Conservation (phyloP, 2,113 vertebrate genomes). For the Acrocephalus arundinaceus region DNA sequence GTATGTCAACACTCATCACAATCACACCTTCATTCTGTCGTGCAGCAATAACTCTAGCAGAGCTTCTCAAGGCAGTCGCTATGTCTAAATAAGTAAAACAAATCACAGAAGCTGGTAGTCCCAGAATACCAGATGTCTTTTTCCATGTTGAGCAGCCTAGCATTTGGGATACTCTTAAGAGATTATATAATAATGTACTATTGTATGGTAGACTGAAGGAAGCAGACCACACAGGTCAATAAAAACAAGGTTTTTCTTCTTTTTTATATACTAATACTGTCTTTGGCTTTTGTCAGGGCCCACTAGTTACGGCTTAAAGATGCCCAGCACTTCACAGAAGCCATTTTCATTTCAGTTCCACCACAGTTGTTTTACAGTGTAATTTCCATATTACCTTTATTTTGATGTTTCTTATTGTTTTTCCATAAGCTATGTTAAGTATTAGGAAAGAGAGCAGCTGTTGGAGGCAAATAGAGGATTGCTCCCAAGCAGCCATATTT, state of each 20-base stretch:
- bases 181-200: neutral
- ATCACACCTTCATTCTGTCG: neutral
- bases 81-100: neutral
- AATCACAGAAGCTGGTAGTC: neutral
- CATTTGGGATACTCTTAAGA: neutral
- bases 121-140: neutral
- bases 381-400: neutral
- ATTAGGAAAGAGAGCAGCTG: neutral
- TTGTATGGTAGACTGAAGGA: neutral
- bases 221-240: neutral
- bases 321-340: neutral
- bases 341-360: neutral
- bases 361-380: neutral
- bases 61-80: neutral
- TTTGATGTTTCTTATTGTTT: neutral
- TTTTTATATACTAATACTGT: neutral
- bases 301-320: neutral
- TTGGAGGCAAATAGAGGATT: neutral
- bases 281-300: neutral
- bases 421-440: neutral
- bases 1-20: neutral
- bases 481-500: neutral
- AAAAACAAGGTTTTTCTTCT: neutral
- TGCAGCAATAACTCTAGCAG: neutral
- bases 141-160: neutral